phyloP scores from a whole-genome alignment of 2,888 invertebrate species.

The Acronicta alni region DNA sequence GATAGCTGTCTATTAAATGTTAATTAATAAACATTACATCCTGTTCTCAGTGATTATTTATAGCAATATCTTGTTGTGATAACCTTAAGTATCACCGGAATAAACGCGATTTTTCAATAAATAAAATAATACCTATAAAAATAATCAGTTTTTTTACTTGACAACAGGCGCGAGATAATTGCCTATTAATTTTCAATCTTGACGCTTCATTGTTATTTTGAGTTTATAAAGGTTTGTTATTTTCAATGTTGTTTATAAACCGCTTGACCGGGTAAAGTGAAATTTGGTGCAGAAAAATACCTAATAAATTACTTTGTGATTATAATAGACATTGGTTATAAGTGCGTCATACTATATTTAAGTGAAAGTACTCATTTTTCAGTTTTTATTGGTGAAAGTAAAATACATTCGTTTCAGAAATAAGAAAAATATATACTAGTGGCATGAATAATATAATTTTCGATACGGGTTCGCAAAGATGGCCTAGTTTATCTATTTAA shows the following conservation, averaged over 20 bases:
- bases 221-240: neutral
- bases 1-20: slow-evolving; percentile 20
- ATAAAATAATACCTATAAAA: too few relatives aligned
- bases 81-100: slow-evolving; percentile 30
- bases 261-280: neutral
- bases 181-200: slow-evolving; percentile 10
- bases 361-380: slow-evolving; percentile 28
- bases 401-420: slow-evolving; percentile 3
- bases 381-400: slow-evolving; percentile 39
- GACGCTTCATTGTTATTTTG: neutral
- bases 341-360: slow-evolving; percentile 17
- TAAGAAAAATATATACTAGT: slow-evolving; percentile 12
- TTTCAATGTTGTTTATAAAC: neutral
- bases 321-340: neutral
- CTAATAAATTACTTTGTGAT: too few relatives aligned
- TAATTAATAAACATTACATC: slow-evolving; percentile 34
- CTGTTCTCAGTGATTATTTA: slow-evolving; percentile 25
- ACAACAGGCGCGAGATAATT: neutral
- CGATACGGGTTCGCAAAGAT: slow-evolving; percentile 16
- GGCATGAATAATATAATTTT: slow-evolving; percentile 4
- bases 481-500: too few relatives aligned
- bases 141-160: slow-evolving; percentile 9
- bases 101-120: slow-evolving; percentile 3
- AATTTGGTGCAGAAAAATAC: neutral
- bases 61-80: slow-evolving; percentile 10